phyloP scores from a whole-genome alignment of 2,797 vertebrate species.

The Chaenodraco wilsoni region DNA sequence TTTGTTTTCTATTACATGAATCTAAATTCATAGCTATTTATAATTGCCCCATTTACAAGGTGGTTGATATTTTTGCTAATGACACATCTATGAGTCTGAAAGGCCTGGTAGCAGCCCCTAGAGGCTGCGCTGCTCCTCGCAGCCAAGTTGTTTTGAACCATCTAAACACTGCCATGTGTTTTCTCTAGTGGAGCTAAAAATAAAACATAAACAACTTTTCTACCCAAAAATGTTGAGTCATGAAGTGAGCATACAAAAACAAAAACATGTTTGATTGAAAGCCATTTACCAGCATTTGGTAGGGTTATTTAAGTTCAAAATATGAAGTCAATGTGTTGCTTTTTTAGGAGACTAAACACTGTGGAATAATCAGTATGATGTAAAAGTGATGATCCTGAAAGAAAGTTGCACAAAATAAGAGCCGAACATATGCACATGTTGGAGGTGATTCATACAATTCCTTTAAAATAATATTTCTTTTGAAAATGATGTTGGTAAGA shows the following conservation, averaged over 20 bases:
- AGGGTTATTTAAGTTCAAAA: background rate
- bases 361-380: slow-evolving; percentile 22
- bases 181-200: slow-evolving; percentile 37
- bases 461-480: background rate
- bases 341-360: slow-evolving; percentile 22
- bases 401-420: slow-evolving; percentile 20
- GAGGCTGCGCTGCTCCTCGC: slow-evolving; percentile 39
- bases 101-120: slow-evolving; percentile 39
- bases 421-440: background rate
- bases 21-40: slow-evolving; percentile 1
- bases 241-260: slow-evolving; percentile 7
- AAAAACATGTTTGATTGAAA: background rate
- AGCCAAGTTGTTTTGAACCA: slow-evolving; percentile 34
- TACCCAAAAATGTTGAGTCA: background rate
- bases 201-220: slow-evolving; percentile 28
- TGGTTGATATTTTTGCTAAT: slow-evolving; percentile 31
- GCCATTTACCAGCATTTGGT: slow-evolving; percentile 11
- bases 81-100: slow-evolving; percentile 14
- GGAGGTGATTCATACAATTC: slow-evolving; percentile 1
- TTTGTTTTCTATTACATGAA: slow-evolving; percentile 10
- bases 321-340: slow-evolving; percentile 5
- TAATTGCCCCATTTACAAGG: slow-evolving; percentile 15
- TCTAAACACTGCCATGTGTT: slow-evolving; percentile 34
- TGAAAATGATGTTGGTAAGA: slow-evolving; percentile 4
- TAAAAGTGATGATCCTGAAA: slow-evolving; percentile 22